Percentiles rank a stretch among this genome's conserved stretches.
These are phyloP conservation scores for Pterostichus niger DNA, from an alignment of 2,888 invertebrate genomes.

Conservation along the genomic window DNA sequence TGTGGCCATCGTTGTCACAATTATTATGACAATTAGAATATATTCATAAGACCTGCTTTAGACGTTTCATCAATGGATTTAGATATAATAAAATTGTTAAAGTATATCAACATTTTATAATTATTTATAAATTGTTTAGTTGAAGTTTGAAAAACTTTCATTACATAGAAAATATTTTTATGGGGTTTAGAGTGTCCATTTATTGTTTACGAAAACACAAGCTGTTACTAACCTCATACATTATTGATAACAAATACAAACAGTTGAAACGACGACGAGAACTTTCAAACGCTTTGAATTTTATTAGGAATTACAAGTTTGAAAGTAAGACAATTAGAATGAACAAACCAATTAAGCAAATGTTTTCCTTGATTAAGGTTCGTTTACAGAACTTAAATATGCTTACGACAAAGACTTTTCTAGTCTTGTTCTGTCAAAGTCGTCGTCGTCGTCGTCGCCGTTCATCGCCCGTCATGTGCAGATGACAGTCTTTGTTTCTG, in stretches of 20 bases:
- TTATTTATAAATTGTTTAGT: too few species aligned
- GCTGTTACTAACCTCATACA: too few species aligned
- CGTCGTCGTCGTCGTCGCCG: neutral
- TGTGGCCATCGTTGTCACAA: too few species aligned
- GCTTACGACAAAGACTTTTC: slow-evolving; percentile 52
- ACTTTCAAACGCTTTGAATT: slow-evolving; percentile 29
- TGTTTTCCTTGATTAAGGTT: slow-evolving; percentile 49
- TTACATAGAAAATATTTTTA: too few species aligned
- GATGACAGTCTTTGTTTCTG: slow-evolving; percentile 59
- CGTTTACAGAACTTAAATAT: slow-evolving; percentile 48
- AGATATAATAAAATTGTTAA: too few species aligned
- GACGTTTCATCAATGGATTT: too few species aligned
- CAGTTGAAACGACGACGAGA: slow-evolving; percentile 3
- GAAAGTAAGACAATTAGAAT: slow-evolving; percentile 27
- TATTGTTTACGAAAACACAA: too few species aligned
- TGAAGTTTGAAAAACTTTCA: too few species aligned
- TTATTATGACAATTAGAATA: too few species aligned
- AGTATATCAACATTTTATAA: too few species aligned
- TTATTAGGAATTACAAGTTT: slow-evolving; percentile 28
- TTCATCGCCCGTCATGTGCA: slow-evolving; percentile 48
- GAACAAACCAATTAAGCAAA: slow-evolving; percentile 51
- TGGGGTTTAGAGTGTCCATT: too few species aligned
- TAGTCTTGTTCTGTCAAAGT: slow-evolving; percentile 54
- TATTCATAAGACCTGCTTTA: too few species aligned
- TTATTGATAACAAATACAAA: slow-evolving; percentile 1